These are phyloP conservation scores for Galbula dea DNA, from an alignment of 2,113 vertebrate species.

Conservation along the genomic window DNA sequence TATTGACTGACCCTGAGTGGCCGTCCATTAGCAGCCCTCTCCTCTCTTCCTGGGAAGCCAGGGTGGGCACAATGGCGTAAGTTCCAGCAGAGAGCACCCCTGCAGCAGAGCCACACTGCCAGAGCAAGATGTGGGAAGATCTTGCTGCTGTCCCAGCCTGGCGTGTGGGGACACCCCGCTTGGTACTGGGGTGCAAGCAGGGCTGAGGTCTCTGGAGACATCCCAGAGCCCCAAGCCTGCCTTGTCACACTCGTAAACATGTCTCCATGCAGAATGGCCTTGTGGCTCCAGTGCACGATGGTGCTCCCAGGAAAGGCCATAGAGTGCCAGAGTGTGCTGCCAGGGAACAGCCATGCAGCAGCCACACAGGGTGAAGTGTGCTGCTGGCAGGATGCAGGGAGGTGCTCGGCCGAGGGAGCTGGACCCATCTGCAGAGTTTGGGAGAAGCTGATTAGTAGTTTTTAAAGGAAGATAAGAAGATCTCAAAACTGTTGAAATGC, in stretches of 20 bases:
- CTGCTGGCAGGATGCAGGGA: neutral
- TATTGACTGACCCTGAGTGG: neutral
- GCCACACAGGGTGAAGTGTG: neutral
- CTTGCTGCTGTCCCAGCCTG: accelerated
- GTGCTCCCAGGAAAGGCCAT: accelerated
- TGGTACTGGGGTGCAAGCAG: neutral
- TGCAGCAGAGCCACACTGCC: accelerated
- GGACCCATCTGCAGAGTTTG: too few species aligned
- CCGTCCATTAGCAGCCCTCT: neutral
- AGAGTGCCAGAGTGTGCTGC: accelerated
- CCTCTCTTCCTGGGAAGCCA: neutral
- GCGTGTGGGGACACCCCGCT: neutral
- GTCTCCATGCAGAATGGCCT: accelerated
- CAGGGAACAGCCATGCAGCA: neutral
- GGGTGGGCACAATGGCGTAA: neutral
- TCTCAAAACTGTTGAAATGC: neutral
- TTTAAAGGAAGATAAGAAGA: neutral
- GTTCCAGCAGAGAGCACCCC: neutral
- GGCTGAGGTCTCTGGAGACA: neutral
- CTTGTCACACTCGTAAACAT: accelerated
- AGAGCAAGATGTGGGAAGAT: accelerated
- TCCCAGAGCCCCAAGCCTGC: accelerated
- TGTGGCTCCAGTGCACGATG: accelerated
- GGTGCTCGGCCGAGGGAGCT: neutral
- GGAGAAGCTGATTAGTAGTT: neutral